Evolutionary conservation across 2,888 invertebrate genomes (phyloP), one percentile per base, ranked within the genome.

Genomic region (Parapristionchus giblindavisi): DNA sequence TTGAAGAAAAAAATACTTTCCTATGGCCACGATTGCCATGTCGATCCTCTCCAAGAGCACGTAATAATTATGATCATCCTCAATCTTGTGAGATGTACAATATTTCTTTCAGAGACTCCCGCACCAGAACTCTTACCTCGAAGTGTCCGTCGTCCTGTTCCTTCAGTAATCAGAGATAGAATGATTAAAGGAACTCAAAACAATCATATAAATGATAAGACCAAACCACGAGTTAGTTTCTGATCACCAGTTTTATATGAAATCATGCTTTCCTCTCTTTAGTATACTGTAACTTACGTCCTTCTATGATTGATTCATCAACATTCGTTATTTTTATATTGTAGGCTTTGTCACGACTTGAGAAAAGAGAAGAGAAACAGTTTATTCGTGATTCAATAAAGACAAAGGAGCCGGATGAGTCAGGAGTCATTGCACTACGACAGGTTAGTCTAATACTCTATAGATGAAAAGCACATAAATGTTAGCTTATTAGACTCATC

Each of bases 281-380:
- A n/a, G n/a, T n/a, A n/a, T n/a, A n/a, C n/a, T n/a, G n/a, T n/a
- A n/a, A n/a, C n/a, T n/a, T n/a, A n/a, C n/a, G n/a, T n/a, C n/a
- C n/a, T n/a, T n/a, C n/a, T n/a, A n/a, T 58, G 29, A 1, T 5
- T 58, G 29, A 29, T 6, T 27, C 32, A 29, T 29, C 24, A 60
- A n/a, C 60, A 32, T 2, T n/a, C n/a, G n/a, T n/a, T n/a, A 48
- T 11, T 48, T 11, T 21, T 27, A 32, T 40, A 5, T 65, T 38
- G 54, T 27, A 68, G 68, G 36, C 68, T 3, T 36, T 68, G 4
- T 52, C 51, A 2, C 68, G 68, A 0, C 52, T 68, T 2, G 68
- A 68, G 68, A 68, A 68, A 36, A 48, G 68, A n/a, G 68, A 68
- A 21, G 68, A 68, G 68, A 48, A 52, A 0, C 68, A 68, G 52